Percentiles rank a stretch among this genome's conserved stretches.
These are phyloP conservation scores for Apodemus speciosus DNA, from an alignment of 2,113 vertebrate species.

Conservation along the genomic window DNA sequence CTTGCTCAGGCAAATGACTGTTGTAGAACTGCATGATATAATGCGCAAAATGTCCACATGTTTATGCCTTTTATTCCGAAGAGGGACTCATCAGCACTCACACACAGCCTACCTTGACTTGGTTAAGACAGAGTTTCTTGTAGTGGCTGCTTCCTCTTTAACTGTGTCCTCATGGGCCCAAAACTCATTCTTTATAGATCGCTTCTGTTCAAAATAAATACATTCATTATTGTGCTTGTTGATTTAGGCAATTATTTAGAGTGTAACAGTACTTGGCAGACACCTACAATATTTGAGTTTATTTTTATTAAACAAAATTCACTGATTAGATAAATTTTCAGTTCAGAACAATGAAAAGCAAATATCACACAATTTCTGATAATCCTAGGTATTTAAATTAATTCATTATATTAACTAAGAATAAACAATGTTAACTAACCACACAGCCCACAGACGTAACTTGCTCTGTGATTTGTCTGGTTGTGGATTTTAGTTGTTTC, in stretches of 20 bases:
- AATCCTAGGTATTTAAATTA: constrained; percentile 2
- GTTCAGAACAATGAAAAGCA: constrained; percentile 39
- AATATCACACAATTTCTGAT: background rate
- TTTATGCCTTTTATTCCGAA: background rate
- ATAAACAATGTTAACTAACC: background rate
- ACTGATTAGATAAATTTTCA: constrained; percentile 9
- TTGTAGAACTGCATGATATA: background rate
- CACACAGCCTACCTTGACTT: constrained; percentile 80
- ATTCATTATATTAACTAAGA: background rate
- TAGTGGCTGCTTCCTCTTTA: constrained; percentile 59
- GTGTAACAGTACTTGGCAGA: background rate
- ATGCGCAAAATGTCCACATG: background rate
- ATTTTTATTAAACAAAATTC: constrained; percentile 13
- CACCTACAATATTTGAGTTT: background rate
- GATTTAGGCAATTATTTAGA: background rate
- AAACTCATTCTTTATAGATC: constrained; percentile 75
- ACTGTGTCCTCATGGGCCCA: constrained; percentile 66
- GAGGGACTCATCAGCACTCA: background rate
- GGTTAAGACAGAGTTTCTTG: constrained; percentile 57
- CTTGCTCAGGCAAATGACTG: background rate
- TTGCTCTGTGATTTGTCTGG: background rate
- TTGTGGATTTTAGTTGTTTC: background rate
- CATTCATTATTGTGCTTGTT: background rate
- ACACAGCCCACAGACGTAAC: background rate
- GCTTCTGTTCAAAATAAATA: constrained; percentile 75